These are phyloP conservation scores for Pseudolaguvia tuberculata DNA, from an alignment of 2,113 vertebrate genomes.

Conservation along the genomic window DNA sequence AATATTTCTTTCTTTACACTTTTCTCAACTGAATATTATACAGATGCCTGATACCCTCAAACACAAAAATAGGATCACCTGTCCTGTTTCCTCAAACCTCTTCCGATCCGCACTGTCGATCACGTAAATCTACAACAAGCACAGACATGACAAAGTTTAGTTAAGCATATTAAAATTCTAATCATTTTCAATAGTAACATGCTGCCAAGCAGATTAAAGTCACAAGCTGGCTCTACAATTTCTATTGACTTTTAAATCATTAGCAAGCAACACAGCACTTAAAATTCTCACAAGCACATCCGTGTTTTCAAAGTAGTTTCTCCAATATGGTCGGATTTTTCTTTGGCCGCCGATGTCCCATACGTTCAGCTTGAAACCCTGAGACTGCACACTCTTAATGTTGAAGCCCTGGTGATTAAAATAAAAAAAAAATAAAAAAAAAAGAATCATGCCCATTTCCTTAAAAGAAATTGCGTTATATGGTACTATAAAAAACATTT, in stretches of 20 bases:
- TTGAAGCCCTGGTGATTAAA: slow-evolving; percentile 43
- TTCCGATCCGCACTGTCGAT: slow-evolving; percentile 87
- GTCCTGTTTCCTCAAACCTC: slow-evolving; percentile 85
- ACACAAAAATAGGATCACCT: slow-evolving; percentile 62
- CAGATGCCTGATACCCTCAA: neutral
- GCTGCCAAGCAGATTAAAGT: neutral
- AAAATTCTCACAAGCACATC: slow-evolving; percentile 42
- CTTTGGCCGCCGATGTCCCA: slow-evolving; percentile 50
- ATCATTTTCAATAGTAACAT: neutral
- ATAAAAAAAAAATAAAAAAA: neutral
- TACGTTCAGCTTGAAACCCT: slow-evolving; percentile 46
- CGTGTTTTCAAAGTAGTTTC: slow-evolving; percentile 51
- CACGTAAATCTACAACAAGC: slow-evolving; percentile 77
- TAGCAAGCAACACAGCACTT: neutral
- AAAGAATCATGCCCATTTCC: neutral
- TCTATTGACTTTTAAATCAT: neutral
- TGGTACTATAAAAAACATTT: neutral
- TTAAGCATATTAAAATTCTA: neutral
- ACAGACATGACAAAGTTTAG: neutral
- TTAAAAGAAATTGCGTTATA: slow-evolving; percentile 2
- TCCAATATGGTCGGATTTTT: slow-evolving; percentile 46
- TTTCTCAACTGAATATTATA: too few relatives aligned
- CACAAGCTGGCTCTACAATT: neutral
- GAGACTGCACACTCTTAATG: slow-evolving; percentile 46
- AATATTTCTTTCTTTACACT: too few relatives aligned